Evolutionary conservation across 2,888 invertebrate genomes (phyloP).

Genomic region (Melitaea athalia): DNA sequence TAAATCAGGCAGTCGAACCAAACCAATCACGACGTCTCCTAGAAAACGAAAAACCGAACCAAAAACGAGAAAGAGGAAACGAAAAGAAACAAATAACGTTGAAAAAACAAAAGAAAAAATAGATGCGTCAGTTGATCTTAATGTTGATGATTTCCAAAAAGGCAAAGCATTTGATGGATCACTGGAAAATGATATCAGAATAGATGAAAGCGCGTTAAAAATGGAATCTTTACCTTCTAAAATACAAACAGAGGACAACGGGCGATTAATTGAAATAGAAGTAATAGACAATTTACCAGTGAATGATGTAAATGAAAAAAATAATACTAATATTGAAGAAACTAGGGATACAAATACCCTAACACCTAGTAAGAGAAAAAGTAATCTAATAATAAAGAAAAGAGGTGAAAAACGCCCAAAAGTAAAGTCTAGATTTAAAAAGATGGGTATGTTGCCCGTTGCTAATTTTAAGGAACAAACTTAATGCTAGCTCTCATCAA

Average conservation of each 20-base stretch:
- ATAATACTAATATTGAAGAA: neutral
- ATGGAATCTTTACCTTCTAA: slow-evolving; percentile 44
- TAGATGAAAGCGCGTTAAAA: slow-evolving; percentile 35
- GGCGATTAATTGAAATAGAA: slow-evolving; percentile 49
- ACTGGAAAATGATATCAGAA: slow-evolving; percentile 3
- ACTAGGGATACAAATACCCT: slow-evolving; percentile 5
- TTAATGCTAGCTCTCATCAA: neutral
- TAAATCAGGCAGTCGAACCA: slow-evolving; percentile 34
- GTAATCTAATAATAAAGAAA: slow-evolving; percentile 36
- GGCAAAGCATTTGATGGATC: neutral
- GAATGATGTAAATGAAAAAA: neutral
- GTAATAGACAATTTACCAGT: slow-evolving; percentile 20
- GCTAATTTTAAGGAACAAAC: slow-evolving; percentile 50
- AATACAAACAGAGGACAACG: slow-evolving; percentile 40
- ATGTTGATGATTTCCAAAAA: slow-evolving; percentile 27
- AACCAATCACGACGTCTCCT: slow-evolving; percentile 28
- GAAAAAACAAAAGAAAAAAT: neutral
- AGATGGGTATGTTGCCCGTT: slow-evolving; percentile 53
- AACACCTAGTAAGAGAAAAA: slow-evolving; percentile 11
- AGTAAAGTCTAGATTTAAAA: slow-evolving; percentile 55
- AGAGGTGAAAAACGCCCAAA: slow-evolving; percentile 46
- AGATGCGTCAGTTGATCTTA: slow-evolving; percentile 6
- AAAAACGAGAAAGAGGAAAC: slow-evolving; percentile 3
- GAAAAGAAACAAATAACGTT: slow-evolving; percentile 26
- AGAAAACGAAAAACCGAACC: slow-evolving; percentile 30